These are phyloP conservation scores for Pristionchus mayeri DNA, from an alignment of 2,888 invertebrate genomes.

Conservation along the genomic window DNA sequence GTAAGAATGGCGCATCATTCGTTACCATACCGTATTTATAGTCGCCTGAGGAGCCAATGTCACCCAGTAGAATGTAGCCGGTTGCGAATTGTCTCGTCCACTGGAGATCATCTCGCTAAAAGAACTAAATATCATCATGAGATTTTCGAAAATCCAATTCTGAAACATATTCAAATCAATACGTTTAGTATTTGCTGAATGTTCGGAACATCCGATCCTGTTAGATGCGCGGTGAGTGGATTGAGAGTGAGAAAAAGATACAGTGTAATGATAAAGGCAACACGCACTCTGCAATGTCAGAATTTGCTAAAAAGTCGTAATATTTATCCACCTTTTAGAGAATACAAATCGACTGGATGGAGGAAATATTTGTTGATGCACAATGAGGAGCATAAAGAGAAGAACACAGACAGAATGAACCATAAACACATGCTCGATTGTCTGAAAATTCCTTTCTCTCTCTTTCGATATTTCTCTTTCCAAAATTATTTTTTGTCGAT, in stretches of 20 bases:
- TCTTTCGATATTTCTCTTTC: neutral
- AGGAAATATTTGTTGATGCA: conserved; percentile 20
- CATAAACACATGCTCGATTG: neutral
- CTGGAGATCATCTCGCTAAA: neutral
- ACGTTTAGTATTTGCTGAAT: neutral
- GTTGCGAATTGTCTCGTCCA: neutral
- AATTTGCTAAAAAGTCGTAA: no score
- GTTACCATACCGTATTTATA: conserved; percentile 3
- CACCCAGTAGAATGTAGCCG: neutral
- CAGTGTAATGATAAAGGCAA: no score
- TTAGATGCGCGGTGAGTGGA: neutral
- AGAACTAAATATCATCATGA: neutral
- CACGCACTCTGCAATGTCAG: no score
- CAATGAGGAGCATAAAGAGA: conserved; percentile 5
- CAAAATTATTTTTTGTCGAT: no score
- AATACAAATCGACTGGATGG: neutral
- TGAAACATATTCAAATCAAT: no score
- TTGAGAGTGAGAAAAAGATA: neutral
- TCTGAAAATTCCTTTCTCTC: neutral
- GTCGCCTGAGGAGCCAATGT: neutral
- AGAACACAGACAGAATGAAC: neutral
- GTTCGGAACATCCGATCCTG: neutral
- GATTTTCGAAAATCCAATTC: no score
- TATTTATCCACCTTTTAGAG: neutral
- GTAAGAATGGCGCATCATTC: no score